These are phyloP conservation scores for Apostichopus leukothele DNA, from an alignment of 53 echinoderm and acorn worm species.

Conservation along the genomic window DNA sequence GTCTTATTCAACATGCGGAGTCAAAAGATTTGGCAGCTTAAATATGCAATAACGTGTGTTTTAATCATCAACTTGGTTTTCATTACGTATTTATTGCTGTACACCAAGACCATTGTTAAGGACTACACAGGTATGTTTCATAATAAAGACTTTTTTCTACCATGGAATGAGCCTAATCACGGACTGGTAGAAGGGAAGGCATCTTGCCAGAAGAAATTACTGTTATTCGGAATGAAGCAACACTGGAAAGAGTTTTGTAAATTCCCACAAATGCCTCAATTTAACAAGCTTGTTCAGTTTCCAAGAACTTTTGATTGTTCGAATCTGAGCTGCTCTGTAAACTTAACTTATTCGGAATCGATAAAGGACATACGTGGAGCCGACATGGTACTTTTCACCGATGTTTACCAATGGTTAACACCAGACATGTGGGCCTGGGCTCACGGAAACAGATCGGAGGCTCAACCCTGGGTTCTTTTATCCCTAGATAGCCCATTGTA, in stretches of 20 bases:
- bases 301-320: constrained; percentile 13
- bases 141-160: background rate
- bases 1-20: too few relatives aligned
- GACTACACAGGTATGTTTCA: too few relatives aligned
- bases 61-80: too few relatives aligned
- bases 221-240: constrained; percentile 34
- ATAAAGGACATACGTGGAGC: background rate
- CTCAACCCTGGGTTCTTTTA: constrained; percentile 22
- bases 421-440: constrained; percentile 14
- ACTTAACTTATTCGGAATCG: background rate
- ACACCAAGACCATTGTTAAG: too few relatives aligned
- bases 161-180: background rate
- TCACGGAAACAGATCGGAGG: constrained; percentile 31
- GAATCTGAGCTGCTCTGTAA: background rate
- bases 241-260: constrained; percentile 27
- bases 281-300: constrained; percentile 3
- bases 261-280: constrained; percentile 17
- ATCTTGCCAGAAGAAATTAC: background rate
- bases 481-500: constrained; percentile 31
- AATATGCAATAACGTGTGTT: too few relatives aligned
- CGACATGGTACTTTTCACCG: constrained; percentile 27
- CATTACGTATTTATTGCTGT: too few relatives aligned
- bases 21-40: too few relatives aligned
- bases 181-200: background rate
- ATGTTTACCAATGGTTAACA: constrained; percentile 36